phyloP scores from a whole-genome alignment of 2,113 vertebrate species.

The Ochotona curzoniae region DNA sequence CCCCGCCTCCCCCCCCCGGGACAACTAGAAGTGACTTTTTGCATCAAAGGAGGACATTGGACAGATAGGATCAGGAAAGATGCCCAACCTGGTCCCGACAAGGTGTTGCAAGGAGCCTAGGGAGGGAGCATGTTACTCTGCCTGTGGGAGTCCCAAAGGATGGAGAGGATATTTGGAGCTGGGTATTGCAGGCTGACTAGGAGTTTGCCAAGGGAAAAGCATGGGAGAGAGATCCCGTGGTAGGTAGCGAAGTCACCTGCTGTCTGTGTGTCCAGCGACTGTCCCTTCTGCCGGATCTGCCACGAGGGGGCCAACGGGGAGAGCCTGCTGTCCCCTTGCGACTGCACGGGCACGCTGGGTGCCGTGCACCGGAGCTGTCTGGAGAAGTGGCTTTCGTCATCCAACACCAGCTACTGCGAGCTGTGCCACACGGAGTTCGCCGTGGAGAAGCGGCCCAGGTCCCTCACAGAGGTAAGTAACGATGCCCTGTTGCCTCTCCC shows the following conservation, averaged over 20 bases:
- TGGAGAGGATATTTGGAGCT: constrained; percentile 10
- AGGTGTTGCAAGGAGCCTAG: not conserved
- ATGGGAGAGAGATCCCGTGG: not conserved
- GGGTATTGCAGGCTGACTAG: not conserved
- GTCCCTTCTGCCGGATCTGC: constrained; percentile 98
- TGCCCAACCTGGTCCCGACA: not conserved
- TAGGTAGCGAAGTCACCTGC: not conserved
- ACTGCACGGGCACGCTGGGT: constrained; percentile 95
- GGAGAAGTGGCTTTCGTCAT: constrained; percentile 97
- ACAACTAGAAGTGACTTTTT: not conserved
- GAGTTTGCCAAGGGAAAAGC: not conserved
- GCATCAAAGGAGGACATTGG: not conserved
- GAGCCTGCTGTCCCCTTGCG: constrained; percentile 93
- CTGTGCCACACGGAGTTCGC: constrained; percentile 97
- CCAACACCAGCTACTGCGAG: constrained; percentile 99
- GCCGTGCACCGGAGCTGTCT: constrained; percentile 97
- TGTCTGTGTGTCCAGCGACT: constrained; percentile 87
- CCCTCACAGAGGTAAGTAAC: constrained; percentile 95
- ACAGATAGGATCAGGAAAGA: not conserved
- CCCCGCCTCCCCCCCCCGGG: too few species aligned
- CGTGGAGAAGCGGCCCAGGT: constrained; percentile 93
- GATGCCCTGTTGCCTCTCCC: not conserved
- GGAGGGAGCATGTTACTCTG: not conserved
- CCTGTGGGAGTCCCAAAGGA: not conserved
- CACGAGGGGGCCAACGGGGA: constrained; percentile 94